Base-by-base conservation (phyloP, 2,888 invertebrate genomes). In the Parnassius apollo region DNA sequence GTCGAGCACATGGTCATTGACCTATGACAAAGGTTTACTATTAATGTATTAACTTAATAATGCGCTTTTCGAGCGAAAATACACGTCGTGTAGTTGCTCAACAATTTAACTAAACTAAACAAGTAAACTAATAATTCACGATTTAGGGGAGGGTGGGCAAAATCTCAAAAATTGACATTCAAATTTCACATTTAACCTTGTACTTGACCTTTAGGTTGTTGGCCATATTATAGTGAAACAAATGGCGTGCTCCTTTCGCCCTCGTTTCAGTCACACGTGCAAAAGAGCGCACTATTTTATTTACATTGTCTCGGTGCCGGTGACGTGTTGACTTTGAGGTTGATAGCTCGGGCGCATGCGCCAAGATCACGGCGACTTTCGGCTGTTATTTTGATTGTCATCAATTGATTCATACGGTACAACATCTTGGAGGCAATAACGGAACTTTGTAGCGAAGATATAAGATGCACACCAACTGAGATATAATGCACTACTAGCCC, bases 321-420 rank as follows among this genome's bases (percentile, higher is more conserved):
- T 73, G 73, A 70, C 73, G 75, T 69, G 74, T 68, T 75, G 81
- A 80, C 78, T 79, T 74, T 76, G 68, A 71, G 66, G 59, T 70
- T 72, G 74, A 74, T 73, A 73, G 73, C 66, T 58, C 64, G 56
- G 59, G 13, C 67, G 68, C 66, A 67, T 60, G 68, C 73, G 75
- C 72, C 81, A 78, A 81, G 77, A 83, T 79, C 78, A 75, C 71
- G 74, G 77, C 65, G 71, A 80, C 75, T 76, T 75, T 75, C 65
- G 71, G 77, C 75, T 77, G 76, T 57, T 57, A 53, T 50, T 59
- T 59, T 58, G 77, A 78, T 81, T 79, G 77, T 68, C 70, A 71
- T 68, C 78, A 81, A 83, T 83, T 81, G 81, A 71, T 62, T 63
- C 62, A 76, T 54, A 44, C 11, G 18, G 9, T 18, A n/a, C 57